Evolutionary conservation across 2,888 invertebrate genomes (phyloP), one percentile per base, ranked within the genome.

Genomic region (Diadegma fenestrale): DNA sequence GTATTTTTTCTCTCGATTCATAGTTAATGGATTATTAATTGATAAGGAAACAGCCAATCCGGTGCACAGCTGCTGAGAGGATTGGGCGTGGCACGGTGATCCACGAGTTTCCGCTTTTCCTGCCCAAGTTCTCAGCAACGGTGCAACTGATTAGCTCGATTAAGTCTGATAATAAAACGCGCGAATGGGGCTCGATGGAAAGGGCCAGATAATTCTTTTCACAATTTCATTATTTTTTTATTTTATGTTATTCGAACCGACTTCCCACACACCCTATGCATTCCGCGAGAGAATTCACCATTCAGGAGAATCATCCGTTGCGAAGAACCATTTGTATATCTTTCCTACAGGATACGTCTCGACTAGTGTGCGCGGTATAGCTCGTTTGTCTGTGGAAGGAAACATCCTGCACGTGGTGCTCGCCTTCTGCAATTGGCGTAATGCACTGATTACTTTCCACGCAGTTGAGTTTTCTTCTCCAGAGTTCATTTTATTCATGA

Each of bases 381-480:
- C 4, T 66, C 19, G 22, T 12, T 19, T 41, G 22, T 41, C 12
- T 41, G 41, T 41, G 66, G 5, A 41, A 22, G 22, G 41, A 37
- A 41, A 66, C 19, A 66, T 22, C 19, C 37, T 43, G 41, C 37
- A 68, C 41, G 43, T 68, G 14, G 69, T 14, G 30, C 26, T 58
- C 26, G 58, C 26, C 63, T 71, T 48, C 76, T 75, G 19, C 22
- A 66, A 66, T 66, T 71, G 77, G 80, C 77, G 66, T 45, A 80
- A 77, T 68, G 80, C 76, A 80, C 83, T 77, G 80, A 85, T 83
- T 80, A 82, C 37, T 75, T 78, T 76, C 66, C 82, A 82, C 73
- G 54, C 33, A 73, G 68, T 71, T 68, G 77, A 58, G 22, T 68
- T 37, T 78, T 66, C 37, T 48, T 37, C 19, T 12, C 22, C 63